Percentiles rank a stretch among this genome's conserved stretches.
These are phyloP conservation scores for Oreochromis mossambicus DNA, from an alignment of 2,797 vertebrate genomes.

Conservation along the genomic window DNA sequence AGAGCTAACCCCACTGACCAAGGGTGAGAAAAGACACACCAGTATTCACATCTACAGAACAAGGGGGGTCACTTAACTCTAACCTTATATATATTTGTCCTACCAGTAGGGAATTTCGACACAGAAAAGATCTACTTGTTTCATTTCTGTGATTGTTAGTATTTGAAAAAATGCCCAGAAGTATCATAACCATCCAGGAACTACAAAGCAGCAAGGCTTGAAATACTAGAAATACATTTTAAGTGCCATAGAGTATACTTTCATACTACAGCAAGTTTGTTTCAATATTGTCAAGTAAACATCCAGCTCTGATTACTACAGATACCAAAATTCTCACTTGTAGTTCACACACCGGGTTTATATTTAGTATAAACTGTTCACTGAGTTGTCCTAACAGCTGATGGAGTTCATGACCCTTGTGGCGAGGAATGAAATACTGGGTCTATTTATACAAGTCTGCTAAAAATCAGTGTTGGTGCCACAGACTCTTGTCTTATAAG, in stretches of 20 bases:
- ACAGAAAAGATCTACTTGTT: not conserved
- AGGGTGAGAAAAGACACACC: not conserved
- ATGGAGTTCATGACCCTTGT: not conserved
- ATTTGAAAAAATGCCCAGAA: not conserved
- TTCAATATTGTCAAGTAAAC: not conserved
- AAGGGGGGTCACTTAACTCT: not conserved
- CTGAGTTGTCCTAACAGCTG: not conserved
- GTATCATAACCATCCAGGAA: not conserved
- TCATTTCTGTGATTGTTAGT: not conserved
- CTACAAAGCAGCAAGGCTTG: not conserved
- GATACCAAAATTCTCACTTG: not conserved
- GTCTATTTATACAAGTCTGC: constrained; percentile 27
- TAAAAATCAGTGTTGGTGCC: constrained; percentile 15
- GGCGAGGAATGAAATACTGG: constrained; percentile 9
- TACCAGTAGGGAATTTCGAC: not conserved
- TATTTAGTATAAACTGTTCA: not conserved
- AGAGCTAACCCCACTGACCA: not conserved
- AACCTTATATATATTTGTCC: not conserved
- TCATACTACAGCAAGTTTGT: not conserved
- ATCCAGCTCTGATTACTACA: not conserved
- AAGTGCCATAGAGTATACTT: not conserved
- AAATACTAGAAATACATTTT: not conserved
- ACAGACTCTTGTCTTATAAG: constrained; percentile 8
- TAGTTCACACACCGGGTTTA: not conserved
- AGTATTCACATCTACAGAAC: not conserved